phyloP scores from a whole-genome alignment of 2,797 vertebrate species.

The Enteromius trimaculatus region DNA sequence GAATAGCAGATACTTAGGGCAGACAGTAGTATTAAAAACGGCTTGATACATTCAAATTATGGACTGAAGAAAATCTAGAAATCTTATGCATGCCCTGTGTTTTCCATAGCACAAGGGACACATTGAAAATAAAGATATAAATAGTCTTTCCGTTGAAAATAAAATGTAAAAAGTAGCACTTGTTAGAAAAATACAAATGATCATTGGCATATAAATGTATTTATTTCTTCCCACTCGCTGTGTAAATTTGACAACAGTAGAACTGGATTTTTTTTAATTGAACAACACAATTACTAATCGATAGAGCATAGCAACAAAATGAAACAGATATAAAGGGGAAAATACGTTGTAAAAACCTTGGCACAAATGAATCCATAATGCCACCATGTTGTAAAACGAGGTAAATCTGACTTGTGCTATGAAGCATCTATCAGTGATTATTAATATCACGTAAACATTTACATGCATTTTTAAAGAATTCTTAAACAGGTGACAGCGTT shows the following conservation, averaged over 20 bases:
- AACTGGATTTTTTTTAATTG: slow-evolving; percentile 76
- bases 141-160: slow-evolving; percentile 72
- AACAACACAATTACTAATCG: slow-evolving; percentile 83
- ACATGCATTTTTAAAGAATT: slow-evolving; percentile 82
- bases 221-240: slow-evolving; percentile 82
- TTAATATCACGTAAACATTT: slow-evolving; percentile 75
- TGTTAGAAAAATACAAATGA: slow-evolving; percentile 88
- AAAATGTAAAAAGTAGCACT: slow-evolving; percentile 80
- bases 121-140: slow-evolving; percentile 74
- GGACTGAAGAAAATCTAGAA: slow-evolving; percentile 6
- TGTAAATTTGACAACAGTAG: slow-evolving; percentile 83
- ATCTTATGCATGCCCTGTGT: slow-evolving; percentile 62
- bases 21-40: slow-evolving; percentile 39
- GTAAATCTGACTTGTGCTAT: slow-evolving; percentile 60
- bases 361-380: slow-evolving; percentile 78
- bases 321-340: slow-evolving; percentile 63
- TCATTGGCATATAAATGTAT: slow-evolving; percentile 87
- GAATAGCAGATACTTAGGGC: slow-evolving; percentile 9
- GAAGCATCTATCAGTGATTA: slow-evolving; percentile 69
- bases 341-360: slow-evolving; percentile 68
- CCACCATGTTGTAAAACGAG: slow-evolving; percentile 77
- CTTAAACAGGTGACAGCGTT: slow-evolving; percentile 68
- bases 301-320: slow-evolving; percentile 81
- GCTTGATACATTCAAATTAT: slow-evolving; percentile 37
- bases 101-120: slow-evolving; percentile 73